Percentiles rank a stretch among this genome's conserved stretches.
These are phyloP conservation scores for Mimumesa dahlbomi DNA, from an alignment of 2,888 invertebrate genomes.

Conservation along the genomic window DNA sequence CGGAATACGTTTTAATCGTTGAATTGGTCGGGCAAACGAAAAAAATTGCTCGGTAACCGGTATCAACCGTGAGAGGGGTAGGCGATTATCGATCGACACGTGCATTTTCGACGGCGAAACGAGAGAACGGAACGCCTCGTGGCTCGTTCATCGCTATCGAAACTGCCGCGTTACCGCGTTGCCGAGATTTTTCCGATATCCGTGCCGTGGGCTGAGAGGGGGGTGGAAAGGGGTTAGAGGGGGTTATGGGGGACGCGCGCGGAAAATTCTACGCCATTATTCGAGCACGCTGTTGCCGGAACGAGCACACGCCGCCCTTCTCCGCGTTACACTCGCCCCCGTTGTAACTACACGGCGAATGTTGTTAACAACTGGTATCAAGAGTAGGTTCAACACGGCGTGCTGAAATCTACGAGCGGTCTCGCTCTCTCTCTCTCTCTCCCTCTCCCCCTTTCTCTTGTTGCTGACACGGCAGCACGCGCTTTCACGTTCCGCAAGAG, in stretches of 20 bases:
- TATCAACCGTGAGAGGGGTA: slow-evolving; percentile 50
- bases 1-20: slow-evolving; percentile 56
- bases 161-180: slow-evolving; percentile 50
- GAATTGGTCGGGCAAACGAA: slow-evolving; percentile 49
- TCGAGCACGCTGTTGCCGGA: slow-evolving; percentile 44
- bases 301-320: slow-evolving; percentile 22
- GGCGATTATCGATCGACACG: slow-evolving; percentile 57
- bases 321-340: slow-evolving; percentile 18
- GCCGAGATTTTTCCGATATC: slow-evolving; percentile 58
- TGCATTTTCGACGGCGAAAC: slow-evolving; percentile 44
- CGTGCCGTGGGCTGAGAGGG: slow-evolving; percentile 33
- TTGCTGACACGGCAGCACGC: slow-evolving; percentile 50
- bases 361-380: slow-evolving; percentile 66
- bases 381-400: slow-evolving; percentile 63
- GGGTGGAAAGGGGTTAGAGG: no score
- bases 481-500: slow-evolving; percentile 46
- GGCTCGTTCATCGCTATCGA: slow-evolving; percentile 50
- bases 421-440: no score
- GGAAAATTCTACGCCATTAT: slow-evolving; percentile 59
- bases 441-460: no score
- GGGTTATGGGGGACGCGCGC: no score
- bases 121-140: slow-evolving; percentile 26
- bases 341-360: slow-evolving; percentile 49
- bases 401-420: slow-evolving; percentile 58
- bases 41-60: slow-evolving; percentile 54